A percentile compares a stretch with the other conserved stretches of the same genome.
Evolutionary conservation across 1,140 invertebrate genomes (phyloP).

Genomic region (Bursaphelenchus mucronatus): DNA sequence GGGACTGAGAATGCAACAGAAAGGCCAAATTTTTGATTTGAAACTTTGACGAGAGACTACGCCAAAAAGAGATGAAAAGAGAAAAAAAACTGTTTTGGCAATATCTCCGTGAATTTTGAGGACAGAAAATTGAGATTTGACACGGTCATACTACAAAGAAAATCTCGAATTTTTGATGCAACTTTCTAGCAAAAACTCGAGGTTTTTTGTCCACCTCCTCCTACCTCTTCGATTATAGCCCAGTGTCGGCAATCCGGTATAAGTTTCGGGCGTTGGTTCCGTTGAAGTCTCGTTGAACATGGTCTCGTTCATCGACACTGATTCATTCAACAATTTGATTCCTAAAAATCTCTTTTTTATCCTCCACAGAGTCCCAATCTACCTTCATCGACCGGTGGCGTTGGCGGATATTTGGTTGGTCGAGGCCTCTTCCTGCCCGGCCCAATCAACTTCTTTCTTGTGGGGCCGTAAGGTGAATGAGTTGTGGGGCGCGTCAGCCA

Average conservation of each 20-base stretch:
- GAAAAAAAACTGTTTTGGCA: too few species aligned
- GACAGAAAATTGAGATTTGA: too few species aligned
- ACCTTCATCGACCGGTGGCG: background rate
- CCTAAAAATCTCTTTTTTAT: slow-evolving; percentile 2
- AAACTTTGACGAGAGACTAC: too few species aligned
- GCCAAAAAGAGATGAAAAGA: too few species aligned
- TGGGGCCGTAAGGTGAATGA: slow-evolving; percentile 13
- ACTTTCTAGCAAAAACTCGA: too few species aligned
- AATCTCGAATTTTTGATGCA: too few species aligned
- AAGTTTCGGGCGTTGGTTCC: slow-evolving; percentile 48
- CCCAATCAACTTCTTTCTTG: slow-evolving; percentile 10
- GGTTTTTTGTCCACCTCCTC: background rate
- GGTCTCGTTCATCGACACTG: slow-evolving; percentile 21
- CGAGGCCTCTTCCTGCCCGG: background rate
- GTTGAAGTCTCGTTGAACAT: slow-evolving; percentile 24
- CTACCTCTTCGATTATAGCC: slow-evolving; percentile 53
- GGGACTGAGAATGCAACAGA: too few species aligned
- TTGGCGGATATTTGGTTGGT: slow-evolving; percentile 11
- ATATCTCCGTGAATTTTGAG: too few species aligned
- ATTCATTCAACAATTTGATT: slow-evolving; percentile 17
- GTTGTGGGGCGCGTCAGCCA: slow-evolving; percentile 33
- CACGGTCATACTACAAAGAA: too few species aligned
- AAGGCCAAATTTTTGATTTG: too few species aligned
- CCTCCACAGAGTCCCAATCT: background rate
- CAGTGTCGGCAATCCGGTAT: slow-evolving; percentile 54